These are phyloP conservation scores for Turnix velox DNA, from an alignment of 2,113 vertebrate genomes.

Conservation along the genomic window DNA sequence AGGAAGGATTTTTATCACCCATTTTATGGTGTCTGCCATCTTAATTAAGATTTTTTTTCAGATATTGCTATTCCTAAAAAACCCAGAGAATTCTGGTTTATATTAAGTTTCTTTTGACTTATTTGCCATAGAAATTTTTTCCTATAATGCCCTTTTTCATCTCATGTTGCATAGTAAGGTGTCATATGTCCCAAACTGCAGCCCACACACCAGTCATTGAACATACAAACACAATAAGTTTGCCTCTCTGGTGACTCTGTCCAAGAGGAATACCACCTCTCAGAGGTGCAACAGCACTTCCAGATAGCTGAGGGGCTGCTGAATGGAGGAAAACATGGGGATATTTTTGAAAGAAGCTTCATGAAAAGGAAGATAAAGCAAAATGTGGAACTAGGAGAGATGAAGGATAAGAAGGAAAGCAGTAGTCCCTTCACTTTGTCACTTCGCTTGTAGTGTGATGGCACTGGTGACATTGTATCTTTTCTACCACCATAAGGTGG, in stretches of 20 bases:
- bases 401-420: background rate
- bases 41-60: background rate
- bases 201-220: fast-evolving
- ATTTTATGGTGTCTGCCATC: background rate
- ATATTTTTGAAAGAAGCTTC: background rate
- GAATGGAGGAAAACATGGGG: fast-evolving
- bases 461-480: background rate
- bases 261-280: background rate
- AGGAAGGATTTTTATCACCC: background rate
- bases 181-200: background rate
- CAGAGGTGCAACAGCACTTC: background rate
- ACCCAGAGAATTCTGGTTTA: background rate
- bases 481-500: background rate
- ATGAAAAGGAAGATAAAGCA: background rate
- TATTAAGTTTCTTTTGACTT: background rate
- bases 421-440: background rate
- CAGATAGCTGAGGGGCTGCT: background rate
- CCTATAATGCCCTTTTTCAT: background rate
- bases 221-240: fast-evolving
- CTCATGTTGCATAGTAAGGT: fast-evolving
- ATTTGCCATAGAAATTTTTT: background rate
- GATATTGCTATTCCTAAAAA: background rate
- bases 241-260: background rate
- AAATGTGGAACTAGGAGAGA: background rate
- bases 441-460: background rate